Evolutionary conservation across 2,797 vertebrate species (phyloP).

Genomic region (Pangasius krempfi): DNA sequence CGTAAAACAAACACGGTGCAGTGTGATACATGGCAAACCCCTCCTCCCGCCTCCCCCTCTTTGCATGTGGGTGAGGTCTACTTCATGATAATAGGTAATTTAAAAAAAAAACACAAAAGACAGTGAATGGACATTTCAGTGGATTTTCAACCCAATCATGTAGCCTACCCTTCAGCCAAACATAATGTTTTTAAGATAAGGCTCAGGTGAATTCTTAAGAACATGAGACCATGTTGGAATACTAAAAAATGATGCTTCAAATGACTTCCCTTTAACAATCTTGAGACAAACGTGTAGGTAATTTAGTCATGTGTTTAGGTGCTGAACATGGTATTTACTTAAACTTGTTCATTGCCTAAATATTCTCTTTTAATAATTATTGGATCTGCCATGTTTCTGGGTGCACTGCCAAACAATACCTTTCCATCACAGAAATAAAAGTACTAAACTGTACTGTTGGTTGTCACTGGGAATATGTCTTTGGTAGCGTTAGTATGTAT

Average conservation of each 20-base stretch:
- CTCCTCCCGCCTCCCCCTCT: not conserved
- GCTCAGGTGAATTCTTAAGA: not conserved
- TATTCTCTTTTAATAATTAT: not conserved
- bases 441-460: not conserved
- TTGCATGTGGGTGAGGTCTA: not conserved
- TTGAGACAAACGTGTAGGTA: not conserved
- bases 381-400: not conserved
- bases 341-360: not conserved
- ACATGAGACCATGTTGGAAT: not conserved
- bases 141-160: not conserved
- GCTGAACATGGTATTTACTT: not conserved
- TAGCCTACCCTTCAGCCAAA: not conserved
- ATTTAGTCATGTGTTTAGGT: not conserved
- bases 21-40: not conserved
- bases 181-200: not conserved
- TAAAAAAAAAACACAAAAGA: not conserved
- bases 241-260: not conserved
- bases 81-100: not conserved
- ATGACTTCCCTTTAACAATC: too few relatives aligned
- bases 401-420: not conserved
- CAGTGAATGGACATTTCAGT: not conserved
- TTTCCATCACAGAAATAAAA: not conserved
- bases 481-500: not conserved
- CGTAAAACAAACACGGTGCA: not conserved
- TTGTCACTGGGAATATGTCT: not conserved